Evolutionary conservation across 2,888 invertebrate genomes (phyloP).

Genomic region (Bhutanitis thaidina): DNA sequence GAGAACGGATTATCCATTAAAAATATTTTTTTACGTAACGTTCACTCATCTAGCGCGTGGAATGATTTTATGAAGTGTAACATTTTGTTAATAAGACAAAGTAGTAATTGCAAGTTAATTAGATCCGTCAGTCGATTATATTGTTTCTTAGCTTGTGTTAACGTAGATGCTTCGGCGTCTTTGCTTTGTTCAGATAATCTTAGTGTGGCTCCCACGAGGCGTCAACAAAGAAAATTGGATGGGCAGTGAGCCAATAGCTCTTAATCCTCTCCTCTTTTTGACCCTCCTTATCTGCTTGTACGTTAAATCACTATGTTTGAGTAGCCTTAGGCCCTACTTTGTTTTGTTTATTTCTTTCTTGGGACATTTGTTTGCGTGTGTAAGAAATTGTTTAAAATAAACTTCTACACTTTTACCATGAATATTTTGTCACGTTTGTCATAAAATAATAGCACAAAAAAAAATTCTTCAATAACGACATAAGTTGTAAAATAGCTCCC

Average conservation of each 20-base stretch:
- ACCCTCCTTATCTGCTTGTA: constrained; percentile 66
- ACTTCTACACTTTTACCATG: too few relatives aligned
- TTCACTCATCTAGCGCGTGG: too few relatives aligned
- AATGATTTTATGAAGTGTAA: background rate
- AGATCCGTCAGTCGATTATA: constrained; percentile 48
- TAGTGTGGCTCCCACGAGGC: constrained; percentile 63
- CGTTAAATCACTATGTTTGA: constrained; percentile 59
- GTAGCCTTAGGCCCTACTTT: constrained; percentile 22
- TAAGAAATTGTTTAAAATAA: background rate
- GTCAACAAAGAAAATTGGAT: constrained; percentile 79
- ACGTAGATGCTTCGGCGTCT: constrained; percentile 47
- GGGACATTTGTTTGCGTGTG: background rate
- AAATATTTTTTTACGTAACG: too few relatives aligned
- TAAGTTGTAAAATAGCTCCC: too few relatives aligned
- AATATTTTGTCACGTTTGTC: too few relatives aligned
- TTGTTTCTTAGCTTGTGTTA: constrained; percentile 57
- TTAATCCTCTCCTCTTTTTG: constrained; percentile 73
- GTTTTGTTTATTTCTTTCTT: background rate
- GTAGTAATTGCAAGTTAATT: constrained; percentile 51
- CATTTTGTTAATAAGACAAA: constrained; percentile 22
- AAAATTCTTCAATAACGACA: too few relatives aligned
- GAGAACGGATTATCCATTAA: too few relatives aligned
- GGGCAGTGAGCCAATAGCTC: constrained; percentile 77
- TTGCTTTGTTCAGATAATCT: constrained; percentile 77
- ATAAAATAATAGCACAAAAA: too few relatives aligned